Conservation (phyloP, 2,113 vertebrate genomes). For the Ameiurus melas region DNA sequence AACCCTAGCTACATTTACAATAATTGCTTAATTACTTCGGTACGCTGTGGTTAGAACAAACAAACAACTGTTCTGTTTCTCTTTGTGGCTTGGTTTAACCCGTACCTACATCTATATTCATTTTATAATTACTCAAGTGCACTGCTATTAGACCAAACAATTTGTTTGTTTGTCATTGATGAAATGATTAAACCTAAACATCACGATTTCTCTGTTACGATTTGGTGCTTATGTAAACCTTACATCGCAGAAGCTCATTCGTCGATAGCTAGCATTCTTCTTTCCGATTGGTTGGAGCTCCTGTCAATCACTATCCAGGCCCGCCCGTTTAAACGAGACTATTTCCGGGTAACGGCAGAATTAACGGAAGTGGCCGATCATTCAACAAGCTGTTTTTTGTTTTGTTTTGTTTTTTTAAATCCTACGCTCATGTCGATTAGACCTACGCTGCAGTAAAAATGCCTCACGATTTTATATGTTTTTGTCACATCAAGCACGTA, state of each 20-base stretch:
- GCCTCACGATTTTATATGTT: too few relatives aligned
- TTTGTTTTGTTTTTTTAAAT: background rate
- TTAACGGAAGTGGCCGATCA: background rate
- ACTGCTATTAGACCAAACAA: background rate
- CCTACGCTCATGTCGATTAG: too few relatives aligned
- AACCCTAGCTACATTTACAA: background rate
- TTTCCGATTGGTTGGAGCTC: background rate
- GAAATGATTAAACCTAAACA: background rate
- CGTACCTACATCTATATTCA: background rate
- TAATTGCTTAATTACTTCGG: background rate
- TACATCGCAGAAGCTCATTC: background rate
- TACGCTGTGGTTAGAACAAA: background rate
- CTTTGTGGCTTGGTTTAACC: background rate
- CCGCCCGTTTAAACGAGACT: conserved; percentile 31
- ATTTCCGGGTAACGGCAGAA: conserved; percentile 64
- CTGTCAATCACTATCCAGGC: background rate
- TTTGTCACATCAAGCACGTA: background rate
- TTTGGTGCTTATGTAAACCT: background rate
- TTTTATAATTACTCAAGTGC: background rate
- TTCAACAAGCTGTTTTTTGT: background rate
- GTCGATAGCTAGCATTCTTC: background rate
- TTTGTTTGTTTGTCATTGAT: background rate
- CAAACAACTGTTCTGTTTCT: background rate
- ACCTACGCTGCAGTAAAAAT: too few relatives aligned
- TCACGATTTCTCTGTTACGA: background rate